Evolutionary conservation across 2,113 vertebrate species (phyloP), one percentile per base, ranked within the genome.

Genomic region (Dryoscopus gambensis): DNA sequence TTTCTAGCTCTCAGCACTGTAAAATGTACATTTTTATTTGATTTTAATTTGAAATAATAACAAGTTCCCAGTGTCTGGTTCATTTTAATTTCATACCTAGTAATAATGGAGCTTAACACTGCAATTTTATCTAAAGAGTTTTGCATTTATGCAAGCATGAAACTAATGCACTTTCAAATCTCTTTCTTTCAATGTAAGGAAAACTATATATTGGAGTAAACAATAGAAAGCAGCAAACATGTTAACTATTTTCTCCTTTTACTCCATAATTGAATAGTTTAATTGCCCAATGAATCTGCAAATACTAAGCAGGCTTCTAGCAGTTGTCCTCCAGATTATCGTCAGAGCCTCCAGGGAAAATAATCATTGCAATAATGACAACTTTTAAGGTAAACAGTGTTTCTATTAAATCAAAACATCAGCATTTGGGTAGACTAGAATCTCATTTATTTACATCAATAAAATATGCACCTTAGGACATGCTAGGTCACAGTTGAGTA

Each of bases 401-500:
- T 98, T 95, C 89, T 96, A 83, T 95, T 93, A 96, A 97, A 97
- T 93, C 91, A 98, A 97, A 98, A 97, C 86, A 95, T 33, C 96
- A 71, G 39, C 84, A 86, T 94, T 96, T 78, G 33, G 59, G 31
- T 92, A 83, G 83, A 74, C 81, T 83, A 93, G 80, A 97, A 97
- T 97, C 90, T 95, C 95, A 96, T 97, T 97, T 98, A 97, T 97
- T 98, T 98, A 90, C 87, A 95, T 98, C 96, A 97, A 97, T 97
- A 97, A 97, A 98, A 97, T 97, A 97, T 94, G 87, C 42, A 97
- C 96, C 71, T 96, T 88, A 97, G 84, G 96, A 97, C 68, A 97
- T 75, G 27, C n/a, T 94, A 46, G 82, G 91, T 96, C 92, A 97
- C 91, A 65, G 86, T 8, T 97, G 95, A 97, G 88, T 91, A 97